These are phyloP conservation scores for Eupithecia pulchellata DNA, from an alignment of 2,888 invertebrate genomes.

Conservation along the genomic window DNA sequence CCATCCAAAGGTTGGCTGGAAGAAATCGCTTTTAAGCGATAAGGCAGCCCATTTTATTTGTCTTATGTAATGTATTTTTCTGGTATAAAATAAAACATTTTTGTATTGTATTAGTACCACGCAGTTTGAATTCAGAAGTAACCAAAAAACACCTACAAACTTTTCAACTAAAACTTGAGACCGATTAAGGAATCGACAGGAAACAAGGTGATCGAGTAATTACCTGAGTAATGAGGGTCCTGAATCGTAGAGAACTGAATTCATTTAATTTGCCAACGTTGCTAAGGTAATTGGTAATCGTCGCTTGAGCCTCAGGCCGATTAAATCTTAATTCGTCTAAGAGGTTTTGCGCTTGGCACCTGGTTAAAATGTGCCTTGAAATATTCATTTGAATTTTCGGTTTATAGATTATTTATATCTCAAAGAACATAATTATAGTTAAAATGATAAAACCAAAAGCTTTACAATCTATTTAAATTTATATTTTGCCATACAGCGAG, in stretches of 20 bases:
- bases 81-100: too few species aligned
- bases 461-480: too few species aligned
- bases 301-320: background rate
- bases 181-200: slow-evolving; percentile 26
- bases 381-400: background rate
- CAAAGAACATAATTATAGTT: too few species aligned
- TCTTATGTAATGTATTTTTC: too few species aligned
- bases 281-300: slow-evolving; percentile 20
- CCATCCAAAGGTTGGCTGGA: too few species aligned
- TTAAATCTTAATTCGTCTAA: slow-evolving; percentile 16
- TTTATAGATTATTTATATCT: too few species aligned
- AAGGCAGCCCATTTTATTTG: too few species aligned
- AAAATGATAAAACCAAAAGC: too few species aligned
- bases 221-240: slow-evolving; percentile 36
- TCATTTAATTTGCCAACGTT: slow-evolving; percentile 19
- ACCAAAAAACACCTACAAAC: background rate
- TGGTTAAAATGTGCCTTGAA: background rate
- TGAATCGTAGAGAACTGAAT: slow-evolving; percentile 10
- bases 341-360: background rate
- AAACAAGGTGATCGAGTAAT: slow-evolving; percentile 37
- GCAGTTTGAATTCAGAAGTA: background rate
- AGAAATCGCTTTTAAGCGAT: too few species aligned
- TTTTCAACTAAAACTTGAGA: background rate
- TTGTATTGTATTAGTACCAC: background rate
- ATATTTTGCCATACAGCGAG: too few species aligned